These are phyloP conservation scores for Cladopsammia gracilis DNA, from an alignment of 64 coral and sea anemone genomes.

Conservation along the genomic window DNA sequence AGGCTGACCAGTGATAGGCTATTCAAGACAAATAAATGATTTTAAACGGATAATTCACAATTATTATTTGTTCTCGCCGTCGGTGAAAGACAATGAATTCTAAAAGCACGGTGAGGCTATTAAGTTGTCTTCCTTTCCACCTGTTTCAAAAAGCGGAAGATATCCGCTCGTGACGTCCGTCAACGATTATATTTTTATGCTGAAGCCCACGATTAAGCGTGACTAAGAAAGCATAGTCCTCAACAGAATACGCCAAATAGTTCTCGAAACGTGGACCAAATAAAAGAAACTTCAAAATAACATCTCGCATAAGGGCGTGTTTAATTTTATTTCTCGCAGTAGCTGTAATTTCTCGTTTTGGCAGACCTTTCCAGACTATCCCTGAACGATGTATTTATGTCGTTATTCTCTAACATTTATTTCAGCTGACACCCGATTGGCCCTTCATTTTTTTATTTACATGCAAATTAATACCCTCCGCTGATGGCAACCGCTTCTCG, in stretches of 20 bases:
- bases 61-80: neutral
- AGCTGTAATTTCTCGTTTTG: too few relatives aligned
- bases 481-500: neutral
- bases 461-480: neutral
- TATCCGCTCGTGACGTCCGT: neutral
- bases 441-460: neutral
- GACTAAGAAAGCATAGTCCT: too few relatives aligned
- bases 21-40: neutral
- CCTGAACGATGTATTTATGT: too few relatives aligned
- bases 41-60: neutral
- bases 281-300: too few relatives aligned
- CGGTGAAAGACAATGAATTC: neutral
- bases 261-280: too few relatives aligned
- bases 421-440: neutral
- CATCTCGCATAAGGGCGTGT: too few relatives aligned
- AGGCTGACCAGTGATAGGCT: neutral
- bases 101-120: neutral
- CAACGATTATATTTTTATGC: neutral
- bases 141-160: conserved; percentile 18
- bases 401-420: too few relatives aligned
- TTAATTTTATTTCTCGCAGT: too few relatives aligned
- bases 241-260: too few relatives aligned
- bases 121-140: conserved; percentile 11
- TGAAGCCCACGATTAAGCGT: neutral
- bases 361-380: too few relatives aligned